Percentiles rank a stretch among this genome's conserved stretches.
Evolutionary conservation across 2,888 invertebrate species (phyloP).

Genomic region (Synergus gifuensis): DNA sequence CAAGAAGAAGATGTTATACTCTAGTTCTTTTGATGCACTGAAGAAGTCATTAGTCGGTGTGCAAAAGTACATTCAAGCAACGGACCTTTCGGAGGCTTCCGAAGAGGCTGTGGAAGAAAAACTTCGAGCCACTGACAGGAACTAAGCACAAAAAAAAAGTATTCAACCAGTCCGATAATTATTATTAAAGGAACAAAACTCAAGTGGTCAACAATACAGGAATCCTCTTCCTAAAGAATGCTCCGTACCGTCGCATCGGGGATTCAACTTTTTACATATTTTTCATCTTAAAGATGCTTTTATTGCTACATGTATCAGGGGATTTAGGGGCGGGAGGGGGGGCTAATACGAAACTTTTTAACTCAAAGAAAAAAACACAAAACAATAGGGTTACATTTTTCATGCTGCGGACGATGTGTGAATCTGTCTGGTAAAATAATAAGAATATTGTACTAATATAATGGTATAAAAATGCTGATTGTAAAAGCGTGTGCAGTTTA

Average conservation of each 20-base stretch:
- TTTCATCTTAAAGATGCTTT: slow-evolving; percentile 73
- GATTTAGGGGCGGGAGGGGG: slow-evolving; percentile 57
- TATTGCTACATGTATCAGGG: slow-evolving; percentile 68
- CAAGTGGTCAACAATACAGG: slow-evolving; percentile 66
- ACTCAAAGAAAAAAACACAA: slow-evolving; percentile 60
- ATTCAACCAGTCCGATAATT: slow-evolving; percentile 65
- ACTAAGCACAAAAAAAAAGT: slow-evolving; percentile 79
- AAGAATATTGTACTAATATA: slow-evolving; percentile 75
- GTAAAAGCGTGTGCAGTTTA: slow-evolving; percentile 74
- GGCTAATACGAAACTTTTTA: slow-evolving; percentile 59
- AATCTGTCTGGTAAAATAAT: slow-evolving; percentile 75
- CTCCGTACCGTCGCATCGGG: slow-evolving; percentile 68
- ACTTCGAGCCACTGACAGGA: slow-evolving; percentile 95
- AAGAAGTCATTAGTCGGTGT: slow-evolving; percentile 98
- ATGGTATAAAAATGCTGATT: slow-evolving; percentile 74
- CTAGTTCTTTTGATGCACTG: slow-evolving; percentile 98
- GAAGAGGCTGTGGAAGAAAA: slow-evolving; percentile 96
- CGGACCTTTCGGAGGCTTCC: slow-evolving; percentile 95
- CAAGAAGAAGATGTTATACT: slow-evolving; percentile 89
- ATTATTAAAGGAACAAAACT: slow-evolving; percentile 65
- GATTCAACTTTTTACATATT: slow-evolving; percentile 75
- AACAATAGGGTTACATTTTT: slow-evolving; percentile 66
- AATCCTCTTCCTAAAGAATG: slow-evolving; percentile 70
- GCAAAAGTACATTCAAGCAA: slow-evolving; percentile 98
- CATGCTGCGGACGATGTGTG: slow-evolving; percentile 73